A percentile compares a stretch with the other conserved stretches of the same genome.
These are phyloP conservation scores for Tympanoctomys barrerae DNA, from an alignment of 2,797 vertebrate species.

Conservation along the genomic window DNA sequence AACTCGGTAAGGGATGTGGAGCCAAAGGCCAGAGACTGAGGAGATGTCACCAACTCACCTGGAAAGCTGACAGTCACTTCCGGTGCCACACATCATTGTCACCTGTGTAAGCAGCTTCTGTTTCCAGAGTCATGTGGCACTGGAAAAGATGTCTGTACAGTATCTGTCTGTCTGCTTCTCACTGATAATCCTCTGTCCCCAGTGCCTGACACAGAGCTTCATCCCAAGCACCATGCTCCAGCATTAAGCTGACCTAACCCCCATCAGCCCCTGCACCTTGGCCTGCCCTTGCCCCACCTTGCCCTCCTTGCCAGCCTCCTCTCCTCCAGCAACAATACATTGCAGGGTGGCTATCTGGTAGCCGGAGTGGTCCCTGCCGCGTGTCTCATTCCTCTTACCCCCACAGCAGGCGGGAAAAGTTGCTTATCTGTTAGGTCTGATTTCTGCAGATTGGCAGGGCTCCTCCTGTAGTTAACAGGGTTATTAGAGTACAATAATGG, in stretches of 20 bases:
- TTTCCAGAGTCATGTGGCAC: neutral
- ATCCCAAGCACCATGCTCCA: neutral
- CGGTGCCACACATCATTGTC: neutral
- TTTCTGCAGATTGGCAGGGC: neutral
- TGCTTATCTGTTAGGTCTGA: neutral
- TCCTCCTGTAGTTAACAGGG: neutral
- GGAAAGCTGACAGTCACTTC: neutral
- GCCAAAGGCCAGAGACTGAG: neutral
- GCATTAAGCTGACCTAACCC: neutral
- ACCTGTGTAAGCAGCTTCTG: neutral
- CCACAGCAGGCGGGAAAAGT: neutral
- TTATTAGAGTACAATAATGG: neutral
- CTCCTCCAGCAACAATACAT: neutral
- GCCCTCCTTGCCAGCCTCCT: neutral
- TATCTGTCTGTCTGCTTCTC: neutral
- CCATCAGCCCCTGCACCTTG: neutral
- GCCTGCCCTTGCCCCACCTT: neutral
- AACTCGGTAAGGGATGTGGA: neutral
- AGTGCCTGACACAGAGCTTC: neutral
- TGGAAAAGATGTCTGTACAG: neutral
- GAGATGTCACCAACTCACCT: neutral
- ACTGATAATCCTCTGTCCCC: neutral
- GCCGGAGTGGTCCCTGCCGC: accelerated
- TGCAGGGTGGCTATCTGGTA: neutral
- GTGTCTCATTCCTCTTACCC: neutral